phyloP scores from a whole-genome alignment of 2,113 vertebrate species.

The Asarcornis scutulata region DNA sequence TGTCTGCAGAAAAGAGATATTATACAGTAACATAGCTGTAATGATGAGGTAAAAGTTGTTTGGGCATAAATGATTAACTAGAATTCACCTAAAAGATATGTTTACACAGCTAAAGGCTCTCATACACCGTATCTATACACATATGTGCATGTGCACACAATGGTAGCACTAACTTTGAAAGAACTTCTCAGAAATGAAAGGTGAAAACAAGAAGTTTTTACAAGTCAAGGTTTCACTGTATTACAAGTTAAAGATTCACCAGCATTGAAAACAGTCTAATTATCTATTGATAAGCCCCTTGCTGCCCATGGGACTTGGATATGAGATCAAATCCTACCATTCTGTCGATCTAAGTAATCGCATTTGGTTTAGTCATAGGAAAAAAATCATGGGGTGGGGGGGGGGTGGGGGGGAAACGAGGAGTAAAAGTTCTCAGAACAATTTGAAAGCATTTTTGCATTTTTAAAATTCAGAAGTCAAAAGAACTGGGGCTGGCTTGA shows the following conservation, averaged over 20 bases:
- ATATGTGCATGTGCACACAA: fast-evolving
- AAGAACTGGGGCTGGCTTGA: neutral
- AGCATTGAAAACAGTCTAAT: neutral
- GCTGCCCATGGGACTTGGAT: neutral
- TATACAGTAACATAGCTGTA: neutral
- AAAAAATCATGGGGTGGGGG: neutral
- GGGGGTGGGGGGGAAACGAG: neutral
- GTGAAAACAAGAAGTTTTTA: neutral
- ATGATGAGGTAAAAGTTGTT: neutral
- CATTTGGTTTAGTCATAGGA: neutral
- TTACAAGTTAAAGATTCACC: neutral
- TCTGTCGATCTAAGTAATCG: neutral
- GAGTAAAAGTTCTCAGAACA: neutral
- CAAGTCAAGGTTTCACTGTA: neutral
- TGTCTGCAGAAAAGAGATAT: slow-evolving; percentile 79
- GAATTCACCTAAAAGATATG: neutral
- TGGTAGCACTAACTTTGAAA: neutral
- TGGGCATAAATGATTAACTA: neutral
- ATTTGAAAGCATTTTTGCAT: neutral
- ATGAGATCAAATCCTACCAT: neutral
- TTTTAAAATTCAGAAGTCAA: neutral
- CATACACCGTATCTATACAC: fast-evolving
- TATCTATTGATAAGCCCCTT: neutral
- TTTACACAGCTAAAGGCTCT: neutral
- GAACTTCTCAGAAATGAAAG: neutral